Percentiles rank a stretch among this genome's conserved stretches.
These are phyloP conservation scores for Allobates femoralis DNA, from an alignment of 2,797 vertebrate genomes.

Conservation along the genomic window DNA sequence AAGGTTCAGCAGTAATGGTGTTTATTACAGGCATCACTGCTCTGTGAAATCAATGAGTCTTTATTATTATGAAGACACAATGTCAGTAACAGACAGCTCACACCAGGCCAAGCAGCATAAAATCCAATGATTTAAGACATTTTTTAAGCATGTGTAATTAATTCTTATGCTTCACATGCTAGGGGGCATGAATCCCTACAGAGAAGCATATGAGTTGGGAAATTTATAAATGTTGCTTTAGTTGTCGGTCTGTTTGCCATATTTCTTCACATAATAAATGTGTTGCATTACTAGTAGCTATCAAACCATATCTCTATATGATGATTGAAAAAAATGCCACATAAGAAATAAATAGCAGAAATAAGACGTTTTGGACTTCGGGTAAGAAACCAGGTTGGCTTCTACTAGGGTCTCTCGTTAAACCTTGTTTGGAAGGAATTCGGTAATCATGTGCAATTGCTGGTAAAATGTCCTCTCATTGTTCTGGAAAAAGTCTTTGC, in stretches of 20 bases:
- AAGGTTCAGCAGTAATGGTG: slow-evolving; percentile 4
- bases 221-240: not conserved
- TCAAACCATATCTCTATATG: not conserved
- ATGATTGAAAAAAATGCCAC: not conserved
- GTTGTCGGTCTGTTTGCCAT: not conserved
- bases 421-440: too few species aligned
- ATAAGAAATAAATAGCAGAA: not conserved
- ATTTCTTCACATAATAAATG: not conserved
- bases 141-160: slow-evolving; percentile 1
- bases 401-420: too few species aligned
- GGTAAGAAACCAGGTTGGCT: not conserved
- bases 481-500: too few species aligned
- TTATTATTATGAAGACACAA: not conserved
- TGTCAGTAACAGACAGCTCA: not conserved
- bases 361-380: not conserved
- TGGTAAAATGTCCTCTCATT: too few species aligned
- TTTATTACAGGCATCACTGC: slow-evolving; percentile 10
- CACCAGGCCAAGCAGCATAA: not conserved
- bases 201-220: not conserved
- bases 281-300: not conserved
- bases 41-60: not conserved
- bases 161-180: not conserved
- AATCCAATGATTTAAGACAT: not conserved
- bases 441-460: too few species aligned
- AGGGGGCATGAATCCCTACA: not conserved